phyloP scores from a whole-genome alignment of 2,888 invertebrate species.

The Drosophila flavopinicola region DNA sequence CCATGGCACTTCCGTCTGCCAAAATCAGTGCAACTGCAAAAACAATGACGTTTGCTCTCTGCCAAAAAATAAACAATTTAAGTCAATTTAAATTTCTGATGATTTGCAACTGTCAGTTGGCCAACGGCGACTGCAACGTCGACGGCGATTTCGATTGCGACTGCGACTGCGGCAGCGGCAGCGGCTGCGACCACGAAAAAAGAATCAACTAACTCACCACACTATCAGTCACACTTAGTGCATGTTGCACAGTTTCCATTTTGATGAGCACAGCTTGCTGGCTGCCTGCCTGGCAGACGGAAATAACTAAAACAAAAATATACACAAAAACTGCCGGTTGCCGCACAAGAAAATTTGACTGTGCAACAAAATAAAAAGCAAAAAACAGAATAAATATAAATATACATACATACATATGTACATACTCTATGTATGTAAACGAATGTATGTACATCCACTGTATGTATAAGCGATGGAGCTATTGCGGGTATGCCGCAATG shows the following conservation, averaged over 20 bases:
- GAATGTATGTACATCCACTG: conserved; percentile 4
- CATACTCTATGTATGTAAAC: conserved; percentile 10
- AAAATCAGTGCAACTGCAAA: conserved; percentile 60
- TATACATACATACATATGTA: conserved; percentile 14
- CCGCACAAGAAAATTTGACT: conserved; percentile 42
- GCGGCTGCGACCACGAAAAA: conserved; percentile 45
- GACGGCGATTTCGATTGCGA: neutral
- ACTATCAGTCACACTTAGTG: conserved; percentile 77
- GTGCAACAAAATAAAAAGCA: conserved; percentile 28
- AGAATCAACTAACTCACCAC: conserved; percentile 76
- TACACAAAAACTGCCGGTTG: conserved; percentile 25
- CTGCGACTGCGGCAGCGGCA: conserved; percentile 2
- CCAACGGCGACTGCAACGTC: conserved; percentile 5
- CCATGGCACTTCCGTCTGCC: conserved; percentile 42
- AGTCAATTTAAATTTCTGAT: conserved; percentile 79
- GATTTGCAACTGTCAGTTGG: conserved; percentile 77
- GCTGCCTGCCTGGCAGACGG: conserved; percentile 48
- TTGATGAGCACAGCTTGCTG: conserved; percentile 70
- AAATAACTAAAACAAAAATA: conserved; percentile 43
- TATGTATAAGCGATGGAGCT: conserved; percentile 3
- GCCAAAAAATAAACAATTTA: conserved; percentile 72
- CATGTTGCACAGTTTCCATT: conserved; percentile 77
- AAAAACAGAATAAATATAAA: conserved; percentile 19
- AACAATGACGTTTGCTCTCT: conserved; percentile 51
- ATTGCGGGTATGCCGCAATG: neutral